These are phyloP conservation scores for Vulpes ferrilata DNA, from an alignment of 2,113 vertebrate genomes.

Conservation along the genomic window DNA sequence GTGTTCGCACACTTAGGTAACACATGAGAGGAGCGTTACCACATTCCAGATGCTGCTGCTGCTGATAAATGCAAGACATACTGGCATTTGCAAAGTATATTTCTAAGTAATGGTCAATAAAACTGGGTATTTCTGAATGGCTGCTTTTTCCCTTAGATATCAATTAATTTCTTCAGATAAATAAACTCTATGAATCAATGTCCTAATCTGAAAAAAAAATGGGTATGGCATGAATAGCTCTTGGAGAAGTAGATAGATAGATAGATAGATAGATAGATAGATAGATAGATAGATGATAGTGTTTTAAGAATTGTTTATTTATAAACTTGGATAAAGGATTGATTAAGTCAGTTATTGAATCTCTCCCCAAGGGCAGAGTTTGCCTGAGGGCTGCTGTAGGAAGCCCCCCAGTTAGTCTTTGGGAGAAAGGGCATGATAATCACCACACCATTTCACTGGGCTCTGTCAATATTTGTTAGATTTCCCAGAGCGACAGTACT, in stretches of 20 bases:
- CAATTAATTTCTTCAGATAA: slow-evolving; percentile 26
- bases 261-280: not conserved
- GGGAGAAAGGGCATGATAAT: slow-evolving; percentile 57
- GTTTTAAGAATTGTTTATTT: slow-evolving; percentile 48
- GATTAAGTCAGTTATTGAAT: not conserved
- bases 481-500: slow-evolving; percentile 69
- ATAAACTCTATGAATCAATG: not conserved
- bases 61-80: not conserved
- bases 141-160: not conserved
- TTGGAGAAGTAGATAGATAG: not conserved
- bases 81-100: not conserved
- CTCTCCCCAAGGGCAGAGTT: slow-evolving; percentile 43
- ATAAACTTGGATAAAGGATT: slow-evolving; percentile 24
- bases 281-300: not conserved
- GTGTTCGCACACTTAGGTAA: not conserved
- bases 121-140: not conserved
- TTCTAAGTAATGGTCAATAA: slow-evolving; percentile 3
- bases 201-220: not conserved
- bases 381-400: not conserved
- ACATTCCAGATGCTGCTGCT: not conserved
- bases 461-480: slow-evolving; percentile 68
- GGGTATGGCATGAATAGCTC: not conserved
- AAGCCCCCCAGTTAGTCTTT: not conserved
- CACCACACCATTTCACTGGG: slow-evolving; percentile 25
- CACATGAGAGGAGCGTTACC: not conserved